Conservation (phyloP, 2,113 vertebrate genomes). For the Forbesichthys papilliferus region DNA sequence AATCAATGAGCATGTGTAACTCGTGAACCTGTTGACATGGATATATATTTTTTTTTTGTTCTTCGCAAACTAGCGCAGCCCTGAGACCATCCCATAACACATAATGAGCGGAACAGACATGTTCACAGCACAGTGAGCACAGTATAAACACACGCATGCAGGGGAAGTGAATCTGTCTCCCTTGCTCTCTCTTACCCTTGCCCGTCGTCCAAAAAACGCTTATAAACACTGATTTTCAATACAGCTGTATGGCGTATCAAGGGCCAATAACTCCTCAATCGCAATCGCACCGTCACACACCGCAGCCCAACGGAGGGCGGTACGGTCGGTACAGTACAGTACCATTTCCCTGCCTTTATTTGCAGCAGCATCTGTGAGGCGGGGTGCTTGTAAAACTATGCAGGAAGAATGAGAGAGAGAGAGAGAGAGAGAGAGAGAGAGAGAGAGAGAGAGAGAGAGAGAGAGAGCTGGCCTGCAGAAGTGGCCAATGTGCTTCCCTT, state of each 20-base stretch:
- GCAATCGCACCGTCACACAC: constrained; percentile 3
- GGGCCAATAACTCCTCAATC: constrained; percentile 16
- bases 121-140: constrained; percentile 11
- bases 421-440: constrained; percentile 51
- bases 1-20: constrained; percentile 26
- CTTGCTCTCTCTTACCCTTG: background rate
- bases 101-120: constrained; percentile 41
- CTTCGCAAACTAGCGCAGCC: constrained; percentile 44
- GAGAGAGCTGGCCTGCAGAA: constrained; percentile 38
- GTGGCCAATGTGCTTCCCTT: constrained; percentile 36
- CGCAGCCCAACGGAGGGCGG: constrained; percentile 3
- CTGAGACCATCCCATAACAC: constrained; percentile 39
- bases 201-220: background rate
- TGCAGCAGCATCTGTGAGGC: constrained; percentile 28
- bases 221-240: constrained; percentile 27
- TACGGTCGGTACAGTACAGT: constrained; percentile 2
- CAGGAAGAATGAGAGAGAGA: constrained; percentile 42
- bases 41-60: constrained; percentile 4
- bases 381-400: constrained; percentile 21
- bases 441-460: constrained; percentile 24
- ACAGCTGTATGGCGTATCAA: constrained; percentile 48
- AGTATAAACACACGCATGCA: constrained; percentile 22
- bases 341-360: constrained; percentile 3
- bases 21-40: constrained; percentile 29
- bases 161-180: constrained; percentile 8